Percentiles rank a stretch among this genome's conserved stretches.
Evolutionary conservation across 2,113 vertebrate genomes (phyloP).

Genomic region (Campylorhamphus procurvoides): DNA sequence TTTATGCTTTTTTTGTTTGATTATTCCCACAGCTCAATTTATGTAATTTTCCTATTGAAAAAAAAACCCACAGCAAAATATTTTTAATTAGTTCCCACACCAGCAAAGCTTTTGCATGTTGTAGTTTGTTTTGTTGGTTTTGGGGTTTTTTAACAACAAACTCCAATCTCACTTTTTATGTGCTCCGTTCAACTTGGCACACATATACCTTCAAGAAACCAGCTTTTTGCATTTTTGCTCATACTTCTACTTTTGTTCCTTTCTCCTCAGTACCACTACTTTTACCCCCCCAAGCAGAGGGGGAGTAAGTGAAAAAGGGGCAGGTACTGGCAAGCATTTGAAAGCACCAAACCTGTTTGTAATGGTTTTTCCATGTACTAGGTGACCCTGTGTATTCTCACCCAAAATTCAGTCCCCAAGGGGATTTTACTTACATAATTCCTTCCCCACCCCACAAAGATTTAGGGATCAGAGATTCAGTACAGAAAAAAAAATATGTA

Average conservation of each 20-base stretch:
- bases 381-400: neutral
- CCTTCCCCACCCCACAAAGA: neutral
- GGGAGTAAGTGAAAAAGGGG: neutral
- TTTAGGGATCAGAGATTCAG: neutral
- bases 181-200: neutral
- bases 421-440: neutral
- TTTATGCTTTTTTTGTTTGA: neutral
- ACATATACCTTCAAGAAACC: neutral
- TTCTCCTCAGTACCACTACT: neutral
- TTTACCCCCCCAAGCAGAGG: neutral
- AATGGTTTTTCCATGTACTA: neutral
- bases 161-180: neutral
- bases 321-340: neutral
- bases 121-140: neutral
- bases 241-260: neutral
- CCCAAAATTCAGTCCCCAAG: neutral
- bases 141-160: neutral
- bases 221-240: neutral
- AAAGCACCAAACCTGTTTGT: neutral
- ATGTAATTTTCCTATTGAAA: neutral
- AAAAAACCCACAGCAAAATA: neutral
- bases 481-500: conserved; percentile 21
- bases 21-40: conserved; percentile 9
- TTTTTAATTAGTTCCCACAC: neutral
- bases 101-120: neutral